These are phyloP conservation scores for Oncorhynchus clarkii DNA, from an alignment of 2,113 vertebrate genomes.

Conservation along the genomic window DNA sequence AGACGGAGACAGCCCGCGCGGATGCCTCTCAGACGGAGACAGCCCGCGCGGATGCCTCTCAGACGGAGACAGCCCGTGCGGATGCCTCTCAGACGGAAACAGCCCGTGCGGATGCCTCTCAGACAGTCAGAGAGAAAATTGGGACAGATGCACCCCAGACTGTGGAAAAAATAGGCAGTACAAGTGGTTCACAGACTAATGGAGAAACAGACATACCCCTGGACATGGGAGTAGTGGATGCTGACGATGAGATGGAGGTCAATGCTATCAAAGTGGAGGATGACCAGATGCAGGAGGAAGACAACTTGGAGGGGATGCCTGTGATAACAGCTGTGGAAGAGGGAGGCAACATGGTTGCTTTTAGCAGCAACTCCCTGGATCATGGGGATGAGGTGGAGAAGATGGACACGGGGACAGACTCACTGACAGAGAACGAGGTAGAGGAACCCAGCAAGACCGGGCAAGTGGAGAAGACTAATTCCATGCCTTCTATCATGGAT, in stretches of 20 bases:
- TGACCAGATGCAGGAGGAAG: background rate
- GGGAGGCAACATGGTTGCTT: background rate
- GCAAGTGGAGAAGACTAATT: conserved; percentile 21
- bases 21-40: background rate
- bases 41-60: background rate
- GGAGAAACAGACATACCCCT: background rate
- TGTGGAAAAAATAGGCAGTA: background rate
- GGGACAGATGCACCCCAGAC: background rate
- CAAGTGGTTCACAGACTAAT: background rate
- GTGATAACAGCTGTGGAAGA: background rate
- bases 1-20: background rate
- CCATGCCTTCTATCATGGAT: background rate
- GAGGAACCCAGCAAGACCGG: background rate
- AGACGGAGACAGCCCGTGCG: background rate
- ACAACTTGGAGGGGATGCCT: background rate
- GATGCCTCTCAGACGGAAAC: background rate
- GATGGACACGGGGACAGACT: background rate
- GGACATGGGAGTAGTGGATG: background rate
- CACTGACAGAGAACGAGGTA: conserved; percentile 1
- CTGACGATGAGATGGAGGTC: background rate
- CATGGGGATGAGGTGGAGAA: background rate
- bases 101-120: background rate
- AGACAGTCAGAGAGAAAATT: too few relatives aligned
- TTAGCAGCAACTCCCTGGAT: background rate
- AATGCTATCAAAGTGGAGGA: conserved; percentile 15